Conservation (phyloP, 2,888 invertebrate genomes). For the Thereva nobilitata region DNA sequence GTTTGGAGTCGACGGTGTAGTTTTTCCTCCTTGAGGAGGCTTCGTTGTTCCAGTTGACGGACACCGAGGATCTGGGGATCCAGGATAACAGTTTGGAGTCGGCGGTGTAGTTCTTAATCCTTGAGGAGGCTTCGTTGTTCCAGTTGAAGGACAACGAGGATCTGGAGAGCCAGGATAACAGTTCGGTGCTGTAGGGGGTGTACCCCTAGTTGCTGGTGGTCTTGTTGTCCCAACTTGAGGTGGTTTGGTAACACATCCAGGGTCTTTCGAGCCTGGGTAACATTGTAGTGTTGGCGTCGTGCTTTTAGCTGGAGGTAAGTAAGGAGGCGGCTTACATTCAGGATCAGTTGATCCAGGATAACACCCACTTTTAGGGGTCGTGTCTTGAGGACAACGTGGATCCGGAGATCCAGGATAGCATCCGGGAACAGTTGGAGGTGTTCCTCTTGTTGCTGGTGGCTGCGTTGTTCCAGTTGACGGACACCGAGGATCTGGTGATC, state of each 20-base stretch:
- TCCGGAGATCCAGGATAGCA: too few relatives aligned
- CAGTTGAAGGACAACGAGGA: constrained; percentile 26
- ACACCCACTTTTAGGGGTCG: constrained; percentile 48
- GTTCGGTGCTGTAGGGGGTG: not conserved
- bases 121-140: constrained; percentile 30
- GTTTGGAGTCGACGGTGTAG: too few relatives aligned
- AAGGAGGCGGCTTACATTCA: constrained; percentile 50
- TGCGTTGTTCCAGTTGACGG: too few relatives aligned
- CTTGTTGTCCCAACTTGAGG: constrained; percentile 43
- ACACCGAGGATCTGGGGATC: constrained; percentile 33
- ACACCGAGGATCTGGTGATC: not conserved
- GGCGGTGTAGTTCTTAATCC: constrained; percentile 29
- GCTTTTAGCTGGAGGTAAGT: too few relatives aligned
- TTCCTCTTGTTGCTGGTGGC: too few relatives aligned
- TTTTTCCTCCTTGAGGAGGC: too few relatives aligned
- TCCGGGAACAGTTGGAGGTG: too few relatives aligned
- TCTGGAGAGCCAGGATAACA: not conserved
- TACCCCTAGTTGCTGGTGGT: not conserved
- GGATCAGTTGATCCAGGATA: constrained; percentile 60
- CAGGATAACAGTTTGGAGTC: constrained; percentile 31
- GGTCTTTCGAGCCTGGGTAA: constrained; percentile 51
- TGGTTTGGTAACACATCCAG: constrained; percentile 45
- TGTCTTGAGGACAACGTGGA: too few relatives aligned
- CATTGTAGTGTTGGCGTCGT: constrained; percentile 41
- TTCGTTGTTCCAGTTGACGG: too few relatives aligned